Evolutionary conservation across 1,140 invertebrate genomes (phyloP).

Genomic region (Mactra quadrangularis): DNA sequence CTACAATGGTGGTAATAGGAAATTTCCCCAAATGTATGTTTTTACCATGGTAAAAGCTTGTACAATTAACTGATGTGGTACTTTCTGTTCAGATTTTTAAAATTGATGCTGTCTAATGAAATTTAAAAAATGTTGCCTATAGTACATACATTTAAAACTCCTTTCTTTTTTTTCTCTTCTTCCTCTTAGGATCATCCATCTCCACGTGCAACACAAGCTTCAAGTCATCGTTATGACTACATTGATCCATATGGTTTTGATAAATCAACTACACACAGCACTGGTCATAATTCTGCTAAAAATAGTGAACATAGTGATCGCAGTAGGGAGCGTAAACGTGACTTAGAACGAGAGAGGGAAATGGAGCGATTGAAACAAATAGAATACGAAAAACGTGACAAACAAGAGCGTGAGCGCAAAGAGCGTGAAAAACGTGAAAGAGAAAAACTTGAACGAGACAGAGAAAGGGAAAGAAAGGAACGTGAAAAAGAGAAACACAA

Average conservation of each 20-base stretch:
- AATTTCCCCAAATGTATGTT: too few species aligned
- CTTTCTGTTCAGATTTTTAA: too few species aligned
- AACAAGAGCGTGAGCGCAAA: constrained; percentile 1
- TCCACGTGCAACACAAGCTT: not conserved
- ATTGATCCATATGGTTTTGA: constrained; percentile 13
- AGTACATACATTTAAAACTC: too few species aligned
- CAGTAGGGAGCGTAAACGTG: constrained; percentile 12
- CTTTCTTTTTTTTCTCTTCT: too few species aligned
- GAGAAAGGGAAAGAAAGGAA: not conserved
- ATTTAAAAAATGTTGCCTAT: too few species aligned
- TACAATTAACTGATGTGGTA: too few species aligned
- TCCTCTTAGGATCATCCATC: too few species aligned
- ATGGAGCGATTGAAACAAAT: constrained; percentile 19
- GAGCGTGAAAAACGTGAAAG: constrained; percentile 37
- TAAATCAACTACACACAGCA: constrained; percentile 24
- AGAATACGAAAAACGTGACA: constrained; percentile 47
- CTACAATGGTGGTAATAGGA: too few species aligned
- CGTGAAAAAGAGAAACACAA: not conserved
- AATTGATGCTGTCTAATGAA: too few species aligned
- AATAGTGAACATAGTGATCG: constrained; percentile 28
- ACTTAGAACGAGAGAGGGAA: constrained; percentile 26
- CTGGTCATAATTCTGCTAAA: not conserved
- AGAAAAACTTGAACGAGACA: constrained; percentile 29
- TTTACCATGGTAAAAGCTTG: too few species aligned
- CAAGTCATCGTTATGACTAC: constrained; percentile 38